Evolutionary conservation across 2,888 invertebrate species (phyloP).

Genomic region (Diadromus collaris): DNA sequence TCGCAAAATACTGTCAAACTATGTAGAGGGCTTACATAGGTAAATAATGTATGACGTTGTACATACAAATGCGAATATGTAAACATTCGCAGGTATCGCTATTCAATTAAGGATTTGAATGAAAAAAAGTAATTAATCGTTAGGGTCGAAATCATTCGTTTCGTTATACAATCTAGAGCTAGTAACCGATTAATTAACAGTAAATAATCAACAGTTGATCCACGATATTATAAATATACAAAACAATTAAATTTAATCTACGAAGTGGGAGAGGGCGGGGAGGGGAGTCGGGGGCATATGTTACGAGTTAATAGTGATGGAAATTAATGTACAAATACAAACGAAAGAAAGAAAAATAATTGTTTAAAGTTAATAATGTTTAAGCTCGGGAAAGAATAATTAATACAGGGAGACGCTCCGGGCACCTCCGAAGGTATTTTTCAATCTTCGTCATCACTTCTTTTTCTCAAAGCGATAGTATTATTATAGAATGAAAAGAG

Average conservation of each 20-base stretch:
- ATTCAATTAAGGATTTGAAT: not conserved
- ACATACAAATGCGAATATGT: slow-evolving; percentile 18
- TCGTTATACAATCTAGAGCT: slow-evolving; percentile 20
- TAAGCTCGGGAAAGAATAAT: slow-evolving; percentile 43
- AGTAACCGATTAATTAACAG: slow-evolving; percentile 48
- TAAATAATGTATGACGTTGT: slow-evolving; percentile 7
- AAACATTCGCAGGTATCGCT: slow-evolving; percentile 7
- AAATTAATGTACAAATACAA: slow-evolving; percentile 59
- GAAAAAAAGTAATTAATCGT: slow-evolving; percentile 10
- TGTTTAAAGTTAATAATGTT: slow-evolving; percentile 21
- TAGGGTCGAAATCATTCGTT: slow-evolving; percentile 16
- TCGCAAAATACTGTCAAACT: slow-evolving; percentile 33
- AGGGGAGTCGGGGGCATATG: slow-evolving; percentile 10
- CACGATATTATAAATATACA: slow-evolving; percentile 65
- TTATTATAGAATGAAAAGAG: slow-evolving; percentile 5
- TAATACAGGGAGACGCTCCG: slow-evolving; percentile 33
- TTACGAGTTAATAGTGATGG: slow-evolving; percentile 38
- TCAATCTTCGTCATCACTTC: not conserved
- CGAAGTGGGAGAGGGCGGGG: slow-evolving; percentile 4
- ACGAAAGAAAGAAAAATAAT: slow-evolving; percentile 23
- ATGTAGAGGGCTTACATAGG: slow-evolving; percentile 35
- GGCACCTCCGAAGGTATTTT: slow-evolving; percentile 12
- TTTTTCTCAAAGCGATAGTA: not conserved
- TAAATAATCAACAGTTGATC: slow-evolving; percentile 62
- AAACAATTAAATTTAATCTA: slow-evolving; percentile 59